Base-by-base conservation (phyloP, 2,888 invertebrate genomes). In the Monopis laevigella region DNA sequence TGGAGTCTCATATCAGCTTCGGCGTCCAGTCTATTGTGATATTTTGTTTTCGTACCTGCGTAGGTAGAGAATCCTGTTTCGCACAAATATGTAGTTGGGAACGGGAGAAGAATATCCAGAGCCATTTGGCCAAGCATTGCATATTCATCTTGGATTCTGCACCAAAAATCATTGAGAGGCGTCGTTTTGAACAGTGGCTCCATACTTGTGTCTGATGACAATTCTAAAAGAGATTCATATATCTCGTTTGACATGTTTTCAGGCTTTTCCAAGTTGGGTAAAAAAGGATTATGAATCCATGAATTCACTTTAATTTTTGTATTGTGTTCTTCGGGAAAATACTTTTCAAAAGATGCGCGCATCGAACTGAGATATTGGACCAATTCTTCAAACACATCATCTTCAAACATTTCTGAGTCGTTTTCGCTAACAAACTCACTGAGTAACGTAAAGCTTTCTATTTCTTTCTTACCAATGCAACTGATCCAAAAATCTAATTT, bases 161-260 rank as follows among this genome's bases (percentile, higher is more conserved):
- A 55, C 51, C 52, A 52, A 52, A 51, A 51, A 51, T 54, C 51
- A 24, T 54, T 51, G 45, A 53, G 50, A 50, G 53, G 49, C 49
- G 40, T 52, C 48, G 50, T 51, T 49, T 53, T 54, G 48, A 53
- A 54, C 49, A 52, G 45, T 51, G 50, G 49, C 47, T 51, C 47
- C 49, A 50, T 51, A 53, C 51, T 48, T 48, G 48, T 52, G 51
- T 52, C 51, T 50, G 51, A 51, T 50, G 51, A 48, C 47, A 55
- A 52, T 28, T 28, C 11, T 28, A 28, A 28, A 38, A 38, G 24
- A 4, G 48, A 48, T 48, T 51, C 51, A 49, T 51, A 46, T 43
- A 50, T 49, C 45, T 53, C 47, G 43, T 51, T 52, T 50, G 51
- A 47, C 48, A 51, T 51, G 39, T 30, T 52, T 49, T 51, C 49